These are phyloP conservation scores for Scophthalmus maximus DNA, from an alignment of 2,113 vertebrate species.

Conservation along the genomic window DNA sequence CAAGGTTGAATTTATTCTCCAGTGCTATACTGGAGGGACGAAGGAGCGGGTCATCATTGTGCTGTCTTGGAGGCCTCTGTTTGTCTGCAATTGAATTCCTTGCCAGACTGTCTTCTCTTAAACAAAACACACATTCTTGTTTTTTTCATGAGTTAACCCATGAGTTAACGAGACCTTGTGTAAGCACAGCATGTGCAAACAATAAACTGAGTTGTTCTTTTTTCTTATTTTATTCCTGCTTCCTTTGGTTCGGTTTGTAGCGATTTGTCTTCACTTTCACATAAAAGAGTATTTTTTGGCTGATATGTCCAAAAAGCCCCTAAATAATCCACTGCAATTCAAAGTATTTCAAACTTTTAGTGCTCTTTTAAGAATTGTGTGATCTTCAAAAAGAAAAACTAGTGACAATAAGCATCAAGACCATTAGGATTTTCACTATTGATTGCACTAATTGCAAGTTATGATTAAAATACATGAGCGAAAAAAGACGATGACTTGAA, in stretches of 20 bases:
- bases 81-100: constrained; percentile 25
- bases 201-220: background rate
- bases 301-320: background rate
- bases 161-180: background rate
- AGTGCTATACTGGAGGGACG: constrained; percentile 32
- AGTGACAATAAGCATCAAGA: constrained; percentile 32
- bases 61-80: constrained; percentile 12
- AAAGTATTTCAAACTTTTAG: constrained; percentile 9
- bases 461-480: constrained; percentile 35
- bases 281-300: background rate
- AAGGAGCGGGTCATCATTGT: constrained; percentile 40
- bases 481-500: constrained; percentile 52
- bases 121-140: background rate
- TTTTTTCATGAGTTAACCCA: constrained; percentile 1
- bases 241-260: background rate
- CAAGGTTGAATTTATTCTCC: constrained; percentile 66
- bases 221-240: background rate
- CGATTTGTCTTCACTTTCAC: constrained; percentile 10
- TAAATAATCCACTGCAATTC: constrained; percentile 13
- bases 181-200: background rate
- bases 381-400: constrained; percentile 27
- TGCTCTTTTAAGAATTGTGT: background rate
- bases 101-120: constrained; percentile 1
- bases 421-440: constrained; percentile 20
- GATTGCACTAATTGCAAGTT: constrained; percentile 44